Conservation (phyloP, 2,888 invertebrate genomes). For the Pammene fasciana region DNA sequence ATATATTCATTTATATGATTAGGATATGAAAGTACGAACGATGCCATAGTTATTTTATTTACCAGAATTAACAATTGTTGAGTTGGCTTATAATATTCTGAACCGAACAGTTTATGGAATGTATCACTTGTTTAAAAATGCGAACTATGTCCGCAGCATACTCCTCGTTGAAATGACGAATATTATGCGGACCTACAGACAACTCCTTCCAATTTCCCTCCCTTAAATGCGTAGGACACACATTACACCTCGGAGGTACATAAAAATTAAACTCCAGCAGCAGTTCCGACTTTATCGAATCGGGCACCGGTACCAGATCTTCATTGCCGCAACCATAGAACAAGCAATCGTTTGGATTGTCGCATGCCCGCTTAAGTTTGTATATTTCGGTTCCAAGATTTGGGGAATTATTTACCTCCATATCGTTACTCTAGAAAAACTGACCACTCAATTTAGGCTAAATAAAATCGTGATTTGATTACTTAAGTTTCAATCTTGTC, state of each 20-base stretch:
- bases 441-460: neutral
- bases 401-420: neutral
- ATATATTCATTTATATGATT: too few species aligned
- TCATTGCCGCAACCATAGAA: slow-evolving; percentile 7
- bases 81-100: slow-evolving; percentile 14
- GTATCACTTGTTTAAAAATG: slow-evolving; percentile 7
- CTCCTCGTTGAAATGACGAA: slow-evolving; percentile 6
- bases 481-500: neutral
- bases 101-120: slow-evolving; percentile 12
- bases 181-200: slow-evolving; percentile 7
- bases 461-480: slow-evolving; percentile 1
- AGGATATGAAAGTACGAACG: too few species aligned
- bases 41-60: too few species aligned
- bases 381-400: slow-evolving; percentile 6
- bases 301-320: slow-evolving; percentile 6
- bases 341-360: slow-evolving; percentile 14
- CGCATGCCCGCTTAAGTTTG: slow-evolving; percentile 12
- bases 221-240: slow-evolving; percentile 18
- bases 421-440: slow-evolving; percentile 2
- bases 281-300: slow-evolving; percentile 4
- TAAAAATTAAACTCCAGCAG: slow-evolving; percentile 11
- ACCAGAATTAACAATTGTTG: too few species aligned
- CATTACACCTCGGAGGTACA: slow-evolving; percentile 13
- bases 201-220: slow-evolving; percentile 18
- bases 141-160: slow-evolving; percentile 20